Base-by-base conservation (phyloP, 2,797 vertebrate species). In the Esox lucius region DNA sequence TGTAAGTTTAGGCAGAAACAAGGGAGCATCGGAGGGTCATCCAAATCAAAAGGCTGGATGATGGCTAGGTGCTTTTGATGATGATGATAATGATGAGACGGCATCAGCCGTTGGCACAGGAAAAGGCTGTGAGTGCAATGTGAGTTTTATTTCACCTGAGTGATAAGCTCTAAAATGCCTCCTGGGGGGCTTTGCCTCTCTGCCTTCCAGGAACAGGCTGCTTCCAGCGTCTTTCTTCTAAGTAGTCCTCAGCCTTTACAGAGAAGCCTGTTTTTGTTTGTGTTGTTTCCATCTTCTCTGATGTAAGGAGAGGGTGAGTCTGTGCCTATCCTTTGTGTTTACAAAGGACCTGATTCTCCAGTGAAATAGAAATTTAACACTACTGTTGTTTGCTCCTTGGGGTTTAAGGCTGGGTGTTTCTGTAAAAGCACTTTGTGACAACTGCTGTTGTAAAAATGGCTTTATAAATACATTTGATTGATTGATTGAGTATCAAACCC, bases 91-190 rank as follows among this genome's bases (percentile, higher is more conserved):
- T 31, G 31, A 31, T 31, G 7, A 19, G 6, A 56, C 53, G 6
- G n/a, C 53, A 56, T 51, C 16, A 17, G 48, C 35, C 48, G 17
- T 56, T 35, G 33, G 65, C 16, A 31, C 9, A 39, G 17, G 33
- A 33, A 33, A 16, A 35, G 26, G 28, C 28, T 31, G 26, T 66
- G 26, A 31, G 64, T 33, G 16, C 1, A 31, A 35, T 39, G 65
- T 28, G 65, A 35, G 3, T 17, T 67, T 67, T 67, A 39, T 67
- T 33, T 67, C 64, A 66, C 64, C 26, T 33, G 64, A 66, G 64
- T 33, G 64, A 66, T 66, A 28, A 31, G 64, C 15, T 67, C 33
- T 17, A 31, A 6, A 13, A 24, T 26, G 22, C 22, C 24, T 26
- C 59, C 24, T 62, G 28, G 59, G 26, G 59, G 26, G 24, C 24